Evolutionary conservation across 1,140 invertebrate species (phyloP), one percentile per base, ranked within the genome.

Genomic region (Centruroides vittatus): DNA sequence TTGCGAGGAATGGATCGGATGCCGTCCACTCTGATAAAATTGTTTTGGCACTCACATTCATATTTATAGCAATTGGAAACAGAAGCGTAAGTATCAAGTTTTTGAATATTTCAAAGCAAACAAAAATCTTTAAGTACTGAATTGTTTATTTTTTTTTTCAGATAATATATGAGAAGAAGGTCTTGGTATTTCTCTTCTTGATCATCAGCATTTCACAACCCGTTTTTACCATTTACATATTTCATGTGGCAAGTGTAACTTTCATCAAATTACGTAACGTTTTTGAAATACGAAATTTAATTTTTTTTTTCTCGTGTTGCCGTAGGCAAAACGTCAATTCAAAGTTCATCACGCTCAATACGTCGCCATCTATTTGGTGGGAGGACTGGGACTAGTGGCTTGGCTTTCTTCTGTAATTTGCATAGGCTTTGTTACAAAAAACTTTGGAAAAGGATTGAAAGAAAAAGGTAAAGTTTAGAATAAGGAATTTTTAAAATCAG

Each of bases 391-490:
- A 35, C 34, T 62, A 11, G 52, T 62, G 3, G 59, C 59, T 50
- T 62, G 61, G 61, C 35, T 58, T 8, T 47, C 46, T 5, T 36
- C 59, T 34, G 50, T 62, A 50, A 12, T 55, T 3, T 46, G 57
- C 7, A 56, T 62, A 10, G 58, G 59, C 35, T 62, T 58, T 52
- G 49, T 51, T 5, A 48, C 41, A 5, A 59, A 59, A 12, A 35
- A 59, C 47, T 62, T 62, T 59, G 61, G 57, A 13, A 62, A 58
- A 55, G 61, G 61, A 11, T n/a, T 62, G 9, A 62, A 62, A 36
- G 57, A 62, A 50, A 62, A 62, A 56, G 55, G 61, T 62, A 23
- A 23, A 23, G 23, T 23, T 23, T 23, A 23, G 23, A 23, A 23
- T 23, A 23, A 23, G 23, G 23, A 23, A 23, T 23, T 23, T 23